Percentiles rank a stretch among this genome's conserved stretches.
Conservation (phyloP, 2,888 invertebrate genomes). For the Ophraella communa region DNA sequence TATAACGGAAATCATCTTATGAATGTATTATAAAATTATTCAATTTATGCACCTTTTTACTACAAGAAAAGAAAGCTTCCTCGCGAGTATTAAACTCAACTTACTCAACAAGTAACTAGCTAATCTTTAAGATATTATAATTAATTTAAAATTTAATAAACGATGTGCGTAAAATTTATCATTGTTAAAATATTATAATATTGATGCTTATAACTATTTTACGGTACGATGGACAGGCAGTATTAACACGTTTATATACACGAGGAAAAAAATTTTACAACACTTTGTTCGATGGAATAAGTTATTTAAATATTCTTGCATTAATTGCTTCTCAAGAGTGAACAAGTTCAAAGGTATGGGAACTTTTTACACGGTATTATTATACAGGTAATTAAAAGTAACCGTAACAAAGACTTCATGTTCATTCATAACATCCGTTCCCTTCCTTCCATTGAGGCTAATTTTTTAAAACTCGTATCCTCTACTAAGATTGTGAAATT, state of each 20-base stretch:
- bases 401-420: constrained; percentile 26
- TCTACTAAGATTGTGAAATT: neutral
- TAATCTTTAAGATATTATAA: neutral
- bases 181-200: no score
- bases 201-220: no score
- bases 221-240: neutral
- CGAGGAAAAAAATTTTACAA: no score
- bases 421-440: constrained; percentile 19
- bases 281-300: neutral
- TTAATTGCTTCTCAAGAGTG: constrained; percentile 14
- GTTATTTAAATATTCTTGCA: neutral
- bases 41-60: neutral
- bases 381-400: constrained; percentile 28
- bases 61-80: constrained; percentile 3
- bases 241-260: no score
- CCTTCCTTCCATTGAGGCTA: constrained; percentile 9
- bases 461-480: constrained; percentile 1
- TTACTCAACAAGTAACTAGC: neutral
- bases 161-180: neutral
- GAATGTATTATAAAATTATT: neutral
- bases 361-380: constrained; percentile 26
- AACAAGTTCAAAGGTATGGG: constrained; percentile 27
- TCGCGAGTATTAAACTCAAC: no score
- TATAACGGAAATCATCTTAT: constrained; percentile 7
- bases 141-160: neutral